Base-by-base conservation (phyloP, 2,888 invertebrate species). In the Operophtera brumata region DNA sequence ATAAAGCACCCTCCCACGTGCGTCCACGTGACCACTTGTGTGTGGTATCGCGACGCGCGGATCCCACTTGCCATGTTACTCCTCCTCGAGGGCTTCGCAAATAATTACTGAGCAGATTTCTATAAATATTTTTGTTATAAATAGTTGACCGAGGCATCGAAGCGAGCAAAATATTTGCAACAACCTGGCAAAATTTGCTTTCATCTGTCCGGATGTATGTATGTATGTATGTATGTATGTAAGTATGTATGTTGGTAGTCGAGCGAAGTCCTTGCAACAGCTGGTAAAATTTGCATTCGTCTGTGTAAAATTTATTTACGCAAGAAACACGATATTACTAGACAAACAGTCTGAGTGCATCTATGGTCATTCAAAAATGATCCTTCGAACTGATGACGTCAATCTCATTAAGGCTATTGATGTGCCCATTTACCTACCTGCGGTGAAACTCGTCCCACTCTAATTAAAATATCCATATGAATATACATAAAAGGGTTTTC, bases 381-480 rank as follows among this genome's bases (percentile, higher is more conserved):
- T 36, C 36, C 13, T 13, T 7, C 10, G 20, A 12, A 39, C 20
- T n/a, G n/a, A 37, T 30, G 12, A 35, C 42, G 45, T 40, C 26
- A 34, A 37, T 47, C 42, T 32, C 13, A 25, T 2, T 20, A 2
- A 2, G 5, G 36, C 35, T 11, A 43, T 32, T 43, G 42, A 53
- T 53, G 42, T 13, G 10, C 40, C 47, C 28, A 51, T 48, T 51
- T 57, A 57, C 51, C 56, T 52, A 32, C 50, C 34, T 20, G 47
- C 42, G 39, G 42, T 43, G 10, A 11, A 46, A 48, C 57, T 48
- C n/a, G 52, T 57, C 48, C 41, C 46, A 52, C 57, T 57, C 73
- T 82, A 83, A 86, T 84, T 84, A 83, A n/a, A n/a, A 82, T 84
- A 79, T 78, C 78, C 82, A 78, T 83, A 84, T 85, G 83, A 84